phyloP scores from a whole-genome alignment of 2,888 invertebrate genomes.

The Ormyrus pomaceus region DNA sequence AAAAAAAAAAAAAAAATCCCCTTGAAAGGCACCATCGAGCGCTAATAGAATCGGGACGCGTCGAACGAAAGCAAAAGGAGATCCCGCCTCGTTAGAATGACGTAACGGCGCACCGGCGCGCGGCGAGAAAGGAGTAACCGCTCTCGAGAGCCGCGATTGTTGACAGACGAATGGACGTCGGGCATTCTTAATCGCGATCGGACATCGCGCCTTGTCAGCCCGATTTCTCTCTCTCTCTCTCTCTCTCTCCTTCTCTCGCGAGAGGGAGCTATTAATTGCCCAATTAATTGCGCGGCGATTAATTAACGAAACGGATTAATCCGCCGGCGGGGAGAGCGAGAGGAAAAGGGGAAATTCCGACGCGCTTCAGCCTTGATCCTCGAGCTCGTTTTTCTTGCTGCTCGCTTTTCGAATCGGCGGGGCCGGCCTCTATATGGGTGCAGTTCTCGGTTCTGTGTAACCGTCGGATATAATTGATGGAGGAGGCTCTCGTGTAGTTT shows the following conservation, averaged over 20 bases:
- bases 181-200: slow-evolving; percentile 54
- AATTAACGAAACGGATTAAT: slow-evolving; percentile 45
- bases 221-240: slow-evolving; percentile 17
- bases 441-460: no score
- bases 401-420: no score
- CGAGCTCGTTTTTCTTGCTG: no score
- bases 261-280: slow-evolving; percentile 33
- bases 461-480: no score
- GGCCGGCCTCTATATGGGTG: no score
- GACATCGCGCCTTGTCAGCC: slow-evolving; percentile 37
- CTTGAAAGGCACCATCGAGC: slow-evolving; percentile 7
- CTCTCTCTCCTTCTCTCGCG: not conserved
- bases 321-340: not conserved
- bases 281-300: slow-evolving; percentile 36
- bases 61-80: not conserved
- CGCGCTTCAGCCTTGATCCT: not conserved
- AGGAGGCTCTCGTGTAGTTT: no score
- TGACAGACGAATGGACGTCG: slow-evolving; percentile 54
- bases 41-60: slow-evolving; percentile 29
- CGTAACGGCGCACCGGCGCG: slow-evolving; percentile 2
- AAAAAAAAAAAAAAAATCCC: slow-evolving; percentile 1
- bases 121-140: no score
- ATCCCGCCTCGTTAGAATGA: slow-evolving; percentile 34
- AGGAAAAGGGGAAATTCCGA: slow-evolving; percentile 2
- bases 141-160: slow-evolving; percentile 31